Evolutionary conservation across 2,797 vertebrate genomes (phyloP), one percentile per base, ranked within the genome.

Genomic region (Lacerta agilis): DNA sequence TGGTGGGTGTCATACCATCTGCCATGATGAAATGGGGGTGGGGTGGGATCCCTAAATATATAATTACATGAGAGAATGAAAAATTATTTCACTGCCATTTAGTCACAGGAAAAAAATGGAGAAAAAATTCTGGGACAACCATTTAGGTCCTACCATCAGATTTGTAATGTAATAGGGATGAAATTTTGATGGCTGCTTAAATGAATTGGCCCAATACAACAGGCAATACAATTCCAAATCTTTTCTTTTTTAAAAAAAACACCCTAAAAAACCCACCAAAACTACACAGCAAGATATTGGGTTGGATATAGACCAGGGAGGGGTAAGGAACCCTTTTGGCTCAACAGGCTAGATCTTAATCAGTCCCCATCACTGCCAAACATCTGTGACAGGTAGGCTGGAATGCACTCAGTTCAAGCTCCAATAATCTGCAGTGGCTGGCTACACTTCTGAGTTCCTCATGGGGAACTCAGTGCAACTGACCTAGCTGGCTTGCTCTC

Each of bases 11-110:
- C 29, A 77, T 25, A 58, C 79, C 64, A 66, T 41, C 55, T 45
- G 61, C 83, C 43, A 11, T 11, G 11, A 58, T 71, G 23, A 29
- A 71, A 13, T 27, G 5, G 2, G 49, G 1, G 55, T 7, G 1
- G 49, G 8, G 1, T 36, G 33, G 23, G 43, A 58, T 7, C n/a
- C 11, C 0, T 0, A 0, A 13, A 0, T 0, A 0, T 17, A 69
- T 82, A 79, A 20, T 61, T 61, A 61, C 20, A 25, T 36, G 7
- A 79, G 29, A 33, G n/a, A 79, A 64, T 25, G 18, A 13, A 64
- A 80, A 23, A 33, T 64, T 64, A 80, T 64, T 80, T 61, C 79
- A 61, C 41, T 43, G 41, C 41, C 41, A 43, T 43, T 43, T 43
- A 43, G 41, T 43, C 41, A 15, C 11, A 55, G 49, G 13, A 55